These are phyloP conservation scores for Hydrolagus affinis DNA, from an alignment of 2,113 vertebrate species.

Conservation along the genomic window DNA sequence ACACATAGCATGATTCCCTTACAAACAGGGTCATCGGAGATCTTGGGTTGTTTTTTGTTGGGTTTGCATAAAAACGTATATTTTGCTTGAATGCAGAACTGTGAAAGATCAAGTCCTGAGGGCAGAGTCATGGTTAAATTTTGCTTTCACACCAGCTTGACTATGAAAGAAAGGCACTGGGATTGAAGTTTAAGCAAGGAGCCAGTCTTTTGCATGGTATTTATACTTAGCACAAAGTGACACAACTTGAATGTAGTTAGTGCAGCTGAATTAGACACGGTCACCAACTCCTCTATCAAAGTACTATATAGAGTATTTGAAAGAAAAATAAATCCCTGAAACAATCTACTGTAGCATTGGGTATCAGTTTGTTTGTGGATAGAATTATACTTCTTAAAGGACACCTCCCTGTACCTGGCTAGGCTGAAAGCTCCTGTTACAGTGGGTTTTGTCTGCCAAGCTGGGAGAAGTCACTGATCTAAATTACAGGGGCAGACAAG, in stretches of 20 bases:
- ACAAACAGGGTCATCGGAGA: too few relatives aligned
- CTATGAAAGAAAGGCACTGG: background rate
- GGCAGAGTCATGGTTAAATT: background rate
- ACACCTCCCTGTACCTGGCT: background rate
- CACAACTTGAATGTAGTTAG: background rate
- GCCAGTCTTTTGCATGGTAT: background rate
- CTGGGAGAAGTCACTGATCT: background rate
- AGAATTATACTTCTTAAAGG: background rate
- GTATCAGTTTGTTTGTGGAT: background rate
- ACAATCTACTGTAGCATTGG: background rate
- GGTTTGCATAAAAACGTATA: background rate
- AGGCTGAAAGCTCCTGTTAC: background rate
- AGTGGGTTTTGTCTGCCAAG: background rate
- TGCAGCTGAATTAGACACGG: background rate
- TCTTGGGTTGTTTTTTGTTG: too few relatives aligned
- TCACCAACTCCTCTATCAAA: background rate
- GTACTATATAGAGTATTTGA: background rate
- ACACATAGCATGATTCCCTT: too few relatives aligned
- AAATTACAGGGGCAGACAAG: background rate
- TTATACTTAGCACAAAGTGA: background rate
- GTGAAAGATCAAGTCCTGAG: background rate
- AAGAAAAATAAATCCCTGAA: background rate
- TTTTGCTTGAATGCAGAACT: background rate
- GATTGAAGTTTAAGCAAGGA: background rate
- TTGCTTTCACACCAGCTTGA: background rate